Evolutionary conservation across 2,113 vertebrate species (phyloP).

Genomic region (Odocoileus virginianus): DNA sequence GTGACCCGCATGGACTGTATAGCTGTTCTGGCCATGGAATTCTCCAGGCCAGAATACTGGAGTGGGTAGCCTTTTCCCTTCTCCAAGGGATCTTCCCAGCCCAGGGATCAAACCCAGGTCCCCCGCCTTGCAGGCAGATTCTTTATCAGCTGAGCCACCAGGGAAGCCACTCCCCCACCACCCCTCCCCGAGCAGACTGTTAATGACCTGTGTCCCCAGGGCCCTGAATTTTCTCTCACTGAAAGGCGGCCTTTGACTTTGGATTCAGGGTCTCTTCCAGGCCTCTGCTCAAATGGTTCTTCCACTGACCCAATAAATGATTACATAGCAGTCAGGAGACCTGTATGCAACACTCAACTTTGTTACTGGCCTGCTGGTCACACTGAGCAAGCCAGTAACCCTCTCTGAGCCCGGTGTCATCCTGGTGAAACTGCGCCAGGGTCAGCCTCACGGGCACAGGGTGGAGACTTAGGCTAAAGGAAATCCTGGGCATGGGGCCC

Average conservation of each 20-base stretch:
- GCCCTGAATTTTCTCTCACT: fast-evolving
- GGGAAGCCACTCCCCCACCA: background rate
- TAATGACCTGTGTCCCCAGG: background rate
- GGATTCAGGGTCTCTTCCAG: background rate
- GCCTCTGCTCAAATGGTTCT: background rate
- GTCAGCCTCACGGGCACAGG: fast-evolving
- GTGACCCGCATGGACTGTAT: background rate
- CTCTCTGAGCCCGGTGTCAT: background rate
- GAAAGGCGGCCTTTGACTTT: background rate
- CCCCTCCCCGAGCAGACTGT: background rate
- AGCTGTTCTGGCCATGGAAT: background rate
- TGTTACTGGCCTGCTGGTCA: background rate
- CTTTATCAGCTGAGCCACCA: background rate
- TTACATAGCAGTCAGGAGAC: background rate
- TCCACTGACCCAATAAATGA: background rate
- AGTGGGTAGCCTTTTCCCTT: background rate
- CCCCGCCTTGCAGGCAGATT: background rate
- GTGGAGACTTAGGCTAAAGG: too few species aligned
- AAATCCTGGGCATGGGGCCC: too few species aligned
- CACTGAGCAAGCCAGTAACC: background rate
- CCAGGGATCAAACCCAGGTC: background rate
- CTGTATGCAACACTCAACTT: background rate
- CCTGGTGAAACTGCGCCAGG: background rate
- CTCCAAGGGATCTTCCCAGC: background rate
- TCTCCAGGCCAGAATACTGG: background rate